Evolutionary conservation across 1,140 invertebrate species (phyloP), one percentile per base, ranked within the genome.

Genomic region (Drosophila teissieri): DNA sequence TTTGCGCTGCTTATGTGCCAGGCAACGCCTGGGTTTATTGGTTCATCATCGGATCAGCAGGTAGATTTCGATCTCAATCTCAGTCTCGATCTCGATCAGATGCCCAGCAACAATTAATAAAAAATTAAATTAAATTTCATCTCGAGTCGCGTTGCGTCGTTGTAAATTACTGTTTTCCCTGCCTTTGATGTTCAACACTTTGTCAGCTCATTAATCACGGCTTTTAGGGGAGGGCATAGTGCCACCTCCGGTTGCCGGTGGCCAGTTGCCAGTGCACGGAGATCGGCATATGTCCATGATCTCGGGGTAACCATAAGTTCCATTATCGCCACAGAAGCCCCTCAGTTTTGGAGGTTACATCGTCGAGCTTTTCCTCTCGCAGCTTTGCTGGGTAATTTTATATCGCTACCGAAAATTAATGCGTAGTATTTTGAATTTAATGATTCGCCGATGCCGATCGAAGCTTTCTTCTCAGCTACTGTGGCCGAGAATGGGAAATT

Each of bases 341-440:
- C 40, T 48, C 40, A 10, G 14, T 27, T 34, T 34, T 63, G 45
- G 57, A 60, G 52, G 44, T 42, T 53, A 76, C 55, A 60, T 55
- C 45, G 34, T 0, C 49, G 53, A 49, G 77, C 72, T 74, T 63
- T 70, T 70, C 63, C 34, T 55, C 34, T 61, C 62, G 74, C 75
- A 67, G 68, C 55, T 62, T 65, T 65, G 57, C 48, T 45, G 56
- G 62, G 73, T 88, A 89, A 89, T 88, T 83, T 73, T 55, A 74
- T 75, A 83, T 77, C 84, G 84, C 84, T 88, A 89, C 84, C 76
- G 84, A 88, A 88, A 89, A 88, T 88, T 83, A 89, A 88, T 88
- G 84, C 84, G 84, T 84, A 80, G 34, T 80, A 80, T 77, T 84
- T 84, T 37, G 24, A 64, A 80, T 83, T 82, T 88, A 63, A 67